phyloP scores from a whole-genome alignment of 2,888 invertebrate genomes.

The Luperina testacea region DNA sequence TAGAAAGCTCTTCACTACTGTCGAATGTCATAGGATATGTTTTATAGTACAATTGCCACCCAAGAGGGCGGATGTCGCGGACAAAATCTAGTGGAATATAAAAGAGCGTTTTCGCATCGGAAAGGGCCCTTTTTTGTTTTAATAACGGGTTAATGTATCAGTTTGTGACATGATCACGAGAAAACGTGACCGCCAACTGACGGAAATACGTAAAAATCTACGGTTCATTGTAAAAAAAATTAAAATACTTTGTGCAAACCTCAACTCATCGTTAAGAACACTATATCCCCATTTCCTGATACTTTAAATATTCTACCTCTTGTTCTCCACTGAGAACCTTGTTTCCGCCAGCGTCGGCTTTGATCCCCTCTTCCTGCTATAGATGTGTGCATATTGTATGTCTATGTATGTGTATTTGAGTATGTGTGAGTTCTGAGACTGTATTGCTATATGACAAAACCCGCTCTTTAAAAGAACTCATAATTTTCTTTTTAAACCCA shows the following conservation, averaged over 20 bases:
- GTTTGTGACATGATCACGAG: not conserved
- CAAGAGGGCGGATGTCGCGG: not conserved
- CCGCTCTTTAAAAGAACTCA: not conserved
- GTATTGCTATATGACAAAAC: constrained; percentile 42
- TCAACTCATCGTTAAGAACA: not conserved
- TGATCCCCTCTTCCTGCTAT: not conserved
- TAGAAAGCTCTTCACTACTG: not conserved
- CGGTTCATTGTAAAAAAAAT: not conserved
- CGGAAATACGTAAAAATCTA: not conserved
- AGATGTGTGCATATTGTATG: not conserved
- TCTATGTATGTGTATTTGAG: constrained; percentile 9
- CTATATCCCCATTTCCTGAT: not conserved
- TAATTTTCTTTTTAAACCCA: not conserved
- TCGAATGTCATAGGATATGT: not conserved
- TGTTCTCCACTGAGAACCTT: not conserved
- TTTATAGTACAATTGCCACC: not conserved
- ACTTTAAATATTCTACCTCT: not conserved
- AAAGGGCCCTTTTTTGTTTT: not conserved
- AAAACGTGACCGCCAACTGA: not conserved
- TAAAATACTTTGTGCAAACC: constrained; percentile 2
- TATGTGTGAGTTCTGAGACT: constrained; percentile 12
- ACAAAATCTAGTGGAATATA: not conserved
- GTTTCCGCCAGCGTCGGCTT: not conserved
- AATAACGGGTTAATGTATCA: not conserved
- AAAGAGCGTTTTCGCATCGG: not conserved